A percentile compares a stretch with the other conserved stretches of the same genome.
Evolutionary conservation across 92 coral and sea anemone genomes (phyloP).

Genomic region (Epizoanthus illoricatus): DNA sequence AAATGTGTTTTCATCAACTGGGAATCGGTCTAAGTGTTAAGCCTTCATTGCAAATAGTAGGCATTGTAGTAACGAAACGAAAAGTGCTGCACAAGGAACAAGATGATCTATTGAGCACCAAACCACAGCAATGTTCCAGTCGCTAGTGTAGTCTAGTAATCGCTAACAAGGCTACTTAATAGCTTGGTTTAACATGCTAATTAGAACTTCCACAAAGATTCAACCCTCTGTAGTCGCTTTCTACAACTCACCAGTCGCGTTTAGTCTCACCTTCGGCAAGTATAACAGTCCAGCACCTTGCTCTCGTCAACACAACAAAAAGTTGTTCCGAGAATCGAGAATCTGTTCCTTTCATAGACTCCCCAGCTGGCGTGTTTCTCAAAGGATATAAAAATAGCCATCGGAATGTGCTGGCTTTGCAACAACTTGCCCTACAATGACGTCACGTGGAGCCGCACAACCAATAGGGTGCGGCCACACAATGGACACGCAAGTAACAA

Average conservation of each 20-base stretch:
- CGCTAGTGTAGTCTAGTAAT: background rate
- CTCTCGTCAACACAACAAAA: background rate
- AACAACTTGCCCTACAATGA: too few species aligned
- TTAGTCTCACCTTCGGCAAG: background rate
- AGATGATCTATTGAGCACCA: background rate
- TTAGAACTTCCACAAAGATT: too few species aligned
- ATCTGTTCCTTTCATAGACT: background rate
- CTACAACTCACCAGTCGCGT: background rate
- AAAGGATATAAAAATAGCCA: constrained; percentile 15
- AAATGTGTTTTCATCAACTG: background rate
- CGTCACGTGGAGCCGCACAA: too few species aligned
- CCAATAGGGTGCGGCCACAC: too few species aligned
- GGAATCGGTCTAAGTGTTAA: background rate
- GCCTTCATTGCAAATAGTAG: background rate
- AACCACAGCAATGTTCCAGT: background rate
- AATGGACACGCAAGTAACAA: too few species aligned
- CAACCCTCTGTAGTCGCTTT: background rate
- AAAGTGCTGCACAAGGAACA: background rate
- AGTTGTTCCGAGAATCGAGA: background rate
- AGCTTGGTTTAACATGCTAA: background rate
- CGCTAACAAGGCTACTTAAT: too few species aligned
- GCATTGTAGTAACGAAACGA: background rate
- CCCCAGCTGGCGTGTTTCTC: constrained; percentile 6
- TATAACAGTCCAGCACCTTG: background rate
- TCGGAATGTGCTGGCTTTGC: constrained; percentile 10